Base-by-base conservation (phyloP, 2,797 vertebrate species). In the Sebastes nivosus region DNA sequence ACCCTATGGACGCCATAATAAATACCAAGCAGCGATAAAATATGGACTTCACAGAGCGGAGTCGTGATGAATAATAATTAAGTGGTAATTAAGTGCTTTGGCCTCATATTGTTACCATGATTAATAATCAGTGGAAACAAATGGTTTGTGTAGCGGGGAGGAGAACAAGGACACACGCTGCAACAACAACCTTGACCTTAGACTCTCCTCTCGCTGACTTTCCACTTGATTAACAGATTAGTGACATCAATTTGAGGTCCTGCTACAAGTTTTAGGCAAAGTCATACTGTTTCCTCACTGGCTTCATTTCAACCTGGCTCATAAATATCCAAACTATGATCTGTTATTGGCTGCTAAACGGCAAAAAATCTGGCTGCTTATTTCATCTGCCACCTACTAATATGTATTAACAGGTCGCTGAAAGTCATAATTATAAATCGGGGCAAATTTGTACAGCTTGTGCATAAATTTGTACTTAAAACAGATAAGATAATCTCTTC, bases 151-250 rank as follows among this genome's bases (percentile, higher is more conserved):
- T 60, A 24, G 67, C 71, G 13, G 57, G 4, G 36, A 81, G 32
- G 57, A 73, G 63, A 77, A 52, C 8, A 32, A 67, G 70, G 50
- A 63, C 13, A 30, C 58, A n/a, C 24, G 67, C 83, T 75, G 68
- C 67, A 75, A 46, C 18, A 50, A 11, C 68, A 66, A 70, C 66
- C 50, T 74, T 89, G 83, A 85, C 87, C 82, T 88, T 88, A 76
- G 89, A 25, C 80, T 84, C 64, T 82, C 54, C 76, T 77, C 74
- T 82, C 67, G n/a, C 22, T 75, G 20, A 22, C 46, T 83, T 84
- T 80, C 76, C 73, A 70, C 32, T 73, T 36, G 77, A 78, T 70
- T 82, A 83, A 67, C 84, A 78, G 68, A 89, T 89, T 76, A 80
- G 71, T 80, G 85, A 85, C 65, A 13, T 85, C 77, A 83, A 64